A percentile compares a stretch with the other conserved stretches of the same genome.
Evolutionary conservation across 2,888 invertebrate species (phyloP).

Genomic region (Caenorhabditis zanzibari): DNA sequence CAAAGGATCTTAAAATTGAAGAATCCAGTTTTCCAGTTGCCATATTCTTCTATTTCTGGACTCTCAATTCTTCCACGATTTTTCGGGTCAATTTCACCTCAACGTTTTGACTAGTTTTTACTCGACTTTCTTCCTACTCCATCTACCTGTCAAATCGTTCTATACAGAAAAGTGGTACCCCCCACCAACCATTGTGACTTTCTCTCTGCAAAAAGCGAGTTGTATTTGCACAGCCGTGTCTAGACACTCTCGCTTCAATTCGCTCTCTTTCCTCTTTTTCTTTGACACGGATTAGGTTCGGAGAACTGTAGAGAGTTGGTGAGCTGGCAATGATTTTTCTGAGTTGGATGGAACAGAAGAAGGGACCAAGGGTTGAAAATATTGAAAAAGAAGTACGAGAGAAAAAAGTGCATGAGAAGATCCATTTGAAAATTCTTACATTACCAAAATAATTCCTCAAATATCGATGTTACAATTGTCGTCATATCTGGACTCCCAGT

Average conservation of each 20-base stretch:
- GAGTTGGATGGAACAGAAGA: no score
- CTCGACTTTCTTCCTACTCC: no score
- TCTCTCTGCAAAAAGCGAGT: conserved; percentile 6
- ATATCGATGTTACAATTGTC: no score
- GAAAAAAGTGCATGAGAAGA: no score
- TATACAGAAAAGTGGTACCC: conserved; percentile 8
- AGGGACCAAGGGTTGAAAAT: no score
- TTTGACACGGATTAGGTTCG: conserved; percentile 40
- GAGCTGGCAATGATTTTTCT: conserved; percentile 11
- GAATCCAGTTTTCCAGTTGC: no score
- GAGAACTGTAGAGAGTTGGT: background rate
- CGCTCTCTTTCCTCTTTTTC: background rate
- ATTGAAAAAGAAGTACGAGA: no score
- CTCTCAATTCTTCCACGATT: background rate
- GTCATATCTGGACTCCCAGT: no score
- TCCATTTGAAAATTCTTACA: no score
- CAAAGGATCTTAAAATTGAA: no score
- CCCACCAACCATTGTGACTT: conserved; percentile 11
- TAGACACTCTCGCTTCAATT: conserved; percentile 18
- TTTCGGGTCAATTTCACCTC: background rate
- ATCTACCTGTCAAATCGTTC: conserved; percentile 4
- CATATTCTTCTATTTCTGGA: no score
- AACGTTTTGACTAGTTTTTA: background rate
- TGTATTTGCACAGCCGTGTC: conserved; percentile 38
- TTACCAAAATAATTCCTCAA: no score